A percentile compares a stretch with the other conserved stretches of the same genome.
phyloP scores from a whole-genome alignment of 2,113 vertebrate genomes.

The Aspiorhynchus laticeps region DNA sequence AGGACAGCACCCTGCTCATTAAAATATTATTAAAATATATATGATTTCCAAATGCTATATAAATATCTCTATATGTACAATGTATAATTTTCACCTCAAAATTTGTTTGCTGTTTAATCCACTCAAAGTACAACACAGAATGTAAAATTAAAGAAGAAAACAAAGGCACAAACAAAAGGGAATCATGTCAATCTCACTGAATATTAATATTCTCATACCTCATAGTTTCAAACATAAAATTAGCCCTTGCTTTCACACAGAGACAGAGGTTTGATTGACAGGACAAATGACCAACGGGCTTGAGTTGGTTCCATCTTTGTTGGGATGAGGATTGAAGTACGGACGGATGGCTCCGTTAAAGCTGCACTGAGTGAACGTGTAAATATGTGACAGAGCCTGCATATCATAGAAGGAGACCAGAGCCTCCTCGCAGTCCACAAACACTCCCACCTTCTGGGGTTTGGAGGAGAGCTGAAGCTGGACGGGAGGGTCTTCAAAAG shows the following conservation, averaged over 20 bases:
- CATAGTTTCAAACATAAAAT: neutral
- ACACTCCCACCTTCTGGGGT: conserved; percentile 78
- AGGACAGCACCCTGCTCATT: neutral
- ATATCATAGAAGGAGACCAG: conserved; percentile 83
- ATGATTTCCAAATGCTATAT: too few relatives aligned
- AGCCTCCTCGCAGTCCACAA: conserved; percentile 79
- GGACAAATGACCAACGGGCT: conserved; percentile 62
- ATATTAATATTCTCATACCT: neutral
- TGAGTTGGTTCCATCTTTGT: conserved; percentile 48
- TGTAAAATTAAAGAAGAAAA: neutral
- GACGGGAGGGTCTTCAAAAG: conserved; percentile 52
- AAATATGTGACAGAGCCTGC: conserved; percentile 68
- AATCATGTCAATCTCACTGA: neutral
- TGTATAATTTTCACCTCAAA: too few relatives aligned
- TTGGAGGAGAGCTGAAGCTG: conserved; percentile 64
- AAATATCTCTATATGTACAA: too few relatives aligned
- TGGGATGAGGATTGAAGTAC: conserved; percentile 74
- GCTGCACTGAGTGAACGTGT: conserved; percentile 73
- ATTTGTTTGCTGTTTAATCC: too few relatives aligned
- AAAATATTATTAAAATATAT: neutral
- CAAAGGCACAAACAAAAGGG: neutral
- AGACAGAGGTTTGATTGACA: conserved; percentile 17
- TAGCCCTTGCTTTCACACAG: neutral
- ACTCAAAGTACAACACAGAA: neutral
- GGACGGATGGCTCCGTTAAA: conserved; percentile 77